phyloP scores from a whole-genome alignment of 1,140 invertebrate species.

The Frieseomelitta varia region DNA sequence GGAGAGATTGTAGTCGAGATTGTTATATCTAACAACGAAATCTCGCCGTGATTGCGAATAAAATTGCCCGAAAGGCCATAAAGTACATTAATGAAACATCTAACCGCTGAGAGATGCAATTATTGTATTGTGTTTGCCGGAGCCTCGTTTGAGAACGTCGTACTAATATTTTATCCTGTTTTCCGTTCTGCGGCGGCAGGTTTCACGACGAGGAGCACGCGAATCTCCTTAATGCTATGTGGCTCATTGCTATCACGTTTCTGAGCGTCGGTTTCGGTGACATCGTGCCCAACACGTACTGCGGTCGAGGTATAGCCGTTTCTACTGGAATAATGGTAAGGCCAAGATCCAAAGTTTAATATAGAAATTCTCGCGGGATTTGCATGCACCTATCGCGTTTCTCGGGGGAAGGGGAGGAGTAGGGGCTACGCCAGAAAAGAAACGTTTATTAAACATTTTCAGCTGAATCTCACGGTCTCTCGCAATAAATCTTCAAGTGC shows the following conservation, averaged over 20 bases:
- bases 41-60: not conserved
- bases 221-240: slow-evolving; percentile 99
- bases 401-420: too few species aligned
- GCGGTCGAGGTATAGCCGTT: slow-evolving; percentile 98
- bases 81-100: not conserved
- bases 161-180: slow-evolving; percentile 30
- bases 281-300: slow-evolving; percentile 99
- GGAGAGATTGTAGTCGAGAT: not conserved
- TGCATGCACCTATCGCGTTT: slow-evolving; percentile 11
- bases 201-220: slow-evolving; percentile 98
- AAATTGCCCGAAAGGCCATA: not conserved
- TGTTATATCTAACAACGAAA: not conserved
- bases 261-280: slow-evolving; percentile 99
- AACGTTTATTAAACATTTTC: not conserved
- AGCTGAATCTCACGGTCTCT: not conserved
- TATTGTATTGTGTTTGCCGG: not conserved
- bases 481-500: not conserved
- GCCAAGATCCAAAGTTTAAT: slow-evolving; percentile 55
- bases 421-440: not conserved
- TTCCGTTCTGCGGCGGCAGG: slow-evolving; percentile 81
- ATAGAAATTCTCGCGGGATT: slow-evolving; percentile 26
- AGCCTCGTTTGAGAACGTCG: not conserved
- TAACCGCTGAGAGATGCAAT: not conserved
- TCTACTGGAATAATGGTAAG: slow-evolving; percentile 99
- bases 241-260: slow-evolving; percentile 99